phyloP scores from a whole-genome alignment of 2,113 vertebrate genomes.

The Lampris incognitus region DNA sequence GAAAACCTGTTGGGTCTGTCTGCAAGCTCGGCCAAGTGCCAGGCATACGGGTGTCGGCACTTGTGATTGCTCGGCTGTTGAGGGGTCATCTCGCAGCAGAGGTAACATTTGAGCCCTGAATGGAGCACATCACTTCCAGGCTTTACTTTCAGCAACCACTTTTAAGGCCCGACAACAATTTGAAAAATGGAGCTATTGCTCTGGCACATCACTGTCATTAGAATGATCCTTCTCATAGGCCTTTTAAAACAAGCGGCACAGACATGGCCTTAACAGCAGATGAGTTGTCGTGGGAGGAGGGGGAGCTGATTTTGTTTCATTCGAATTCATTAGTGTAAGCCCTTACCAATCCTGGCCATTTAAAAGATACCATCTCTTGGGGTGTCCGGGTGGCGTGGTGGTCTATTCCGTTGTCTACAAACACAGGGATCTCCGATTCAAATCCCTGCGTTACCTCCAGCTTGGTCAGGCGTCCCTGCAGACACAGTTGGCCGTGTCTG shows the following conservation, averaged over 20 bases:
- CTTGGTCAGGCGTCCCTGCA: too few species aligned
- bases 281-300: background rate
- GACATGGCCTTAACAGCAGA: conserved; percentile 14
- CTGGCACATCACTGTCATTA: conserved; percentile 2
- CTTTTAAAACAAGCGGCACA: background rate
- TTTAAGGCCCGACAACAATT: conserved; percentile 27
- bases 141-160: conserved; percentile 32
- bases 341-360: background rate
- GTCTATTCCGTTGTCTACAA: too few species aligned
- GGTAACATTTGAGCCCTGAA: conserved; percentile 57
- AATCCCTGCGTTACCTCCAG: too few species aligned
- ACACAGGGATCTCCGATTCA: too few species aligned
- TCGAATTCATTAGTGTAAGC: conserved; percentile 23
- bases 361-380: too few species aligned
- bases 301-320: background rate
- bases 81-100: conserved; percentile 62
- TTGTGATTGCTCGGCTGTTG: conserved; percentile 66
- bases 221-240: conserved; percentile 12
- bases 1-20: conserved; percentile 65
- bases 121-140: conserved; percentile 44
- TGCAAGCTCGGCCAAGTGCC: conserved; percentile 37
- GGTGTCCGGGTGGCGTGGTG: too few species aligned
- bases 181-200: conserved; percentile 38
- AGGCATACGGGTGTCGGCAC: conserved; percentile 64
- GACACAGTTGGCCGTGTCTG: too few species aligned